These are phyloP conservation scores for Smithornis capensis DNA, from an alignment of 2,113 vertebrate species.

Conservation along the genomic window DNA sequence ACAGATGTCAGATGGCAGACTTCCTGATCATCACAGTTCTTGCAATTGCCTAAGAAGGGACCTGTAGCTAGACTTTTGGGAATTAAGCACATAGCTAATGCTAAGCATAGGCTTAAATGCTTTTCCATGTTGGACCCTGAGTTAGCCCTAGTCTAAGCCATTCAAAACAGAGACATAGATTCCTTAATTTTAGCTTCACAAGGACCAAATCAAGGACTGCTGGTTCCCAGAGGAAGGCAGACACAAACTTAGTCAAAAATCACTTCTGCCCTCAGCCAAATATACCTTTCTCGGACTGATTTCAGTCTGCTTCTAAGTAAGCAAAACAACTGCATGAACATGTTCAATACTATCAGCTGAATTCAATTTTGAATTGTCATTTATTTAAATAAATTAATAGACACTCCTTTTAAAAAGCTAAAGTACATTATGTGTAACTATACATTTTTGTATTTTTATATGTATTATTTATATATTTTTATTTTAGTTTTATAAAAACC, in stretches of 20 bases:
- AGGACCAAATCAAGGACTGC: background rate
- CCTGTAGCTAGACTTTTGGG: background rate
- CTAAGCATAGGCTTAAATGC: background rate
- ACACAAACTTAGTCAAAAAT: background rate
- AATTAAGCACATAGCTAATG: background rate
- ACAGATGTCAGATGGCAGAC: conserved; percentile 49
- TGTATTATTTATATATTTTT: background rate
- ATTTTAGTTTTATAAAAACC: background rate
- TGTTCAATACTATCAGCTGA: background rate
- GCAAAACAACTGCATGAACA: background rate
- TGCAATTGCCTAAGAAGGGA: background rate
- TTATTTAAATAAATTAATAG: background rate
- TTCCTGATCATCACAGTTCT: background rate
- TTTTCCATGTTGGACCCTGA: background rate
- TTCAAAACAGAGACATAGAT: background rate
- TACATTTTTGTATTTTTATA: background rate
- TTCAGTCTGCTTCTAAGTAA: background rate
- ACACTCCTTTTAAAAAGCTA: background rate
- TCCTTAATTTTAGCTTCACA: background rate
- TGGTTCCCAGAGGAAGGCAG: background rate
- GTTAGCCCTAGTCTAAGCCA: background rate
- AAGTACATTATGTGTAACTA: background rate
- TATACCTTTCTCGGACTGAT: background rate
- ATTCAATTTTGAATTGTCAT: background rate
- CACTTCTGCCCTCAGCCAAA: background rate